phyloP scores from a whole-genome alignment of 2,888 invertebrate species.

The Rhagonycha lutea region DNA sequence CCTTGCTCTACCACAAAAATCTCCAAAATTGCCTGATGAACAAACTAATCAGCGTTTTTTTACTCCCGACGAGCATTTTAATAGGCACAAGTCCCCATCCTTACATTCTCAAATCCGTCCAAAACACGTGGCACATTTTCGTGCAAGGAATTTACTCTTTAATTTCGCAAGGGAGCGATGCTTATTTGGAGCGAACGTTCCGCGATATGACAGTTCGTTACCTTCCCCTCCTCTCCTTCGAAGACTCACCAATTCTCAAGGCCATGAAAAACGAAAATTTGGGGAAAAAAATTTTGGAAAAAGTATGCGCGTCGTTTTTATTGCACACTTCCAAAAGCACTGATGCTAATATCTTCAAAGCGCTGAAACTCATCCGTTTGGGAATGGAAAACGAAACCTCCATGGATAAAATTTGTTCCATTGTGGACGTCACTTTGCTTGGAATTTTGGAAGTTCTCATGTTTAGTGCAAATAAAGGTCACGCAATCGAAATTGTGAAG shows the following conservation, averaged over 20 bases:
- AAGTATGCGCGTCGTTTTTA: slow-evolving; percentile 45
- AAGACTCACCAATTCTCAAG: slow-evolving; percentile 45
- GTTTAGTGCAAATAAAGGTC: slow-evolving; percentile 45
- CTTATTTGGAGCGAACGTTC: slow-evolving; percentile 56
- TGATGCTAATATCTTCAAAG: slow-evolving; percentile 46
- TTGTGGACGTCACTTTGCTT: slow-evolving; percentile 40
- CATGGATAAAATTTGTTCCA: slow-evolving; percentile 15
- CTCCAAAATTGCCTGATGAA: slow-evolving; percentile 57
- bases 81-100: slow-evolving; percentile 54
- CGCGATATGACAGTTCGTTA: slow-evolving; percentile 56
- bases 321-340: slow-evolving; percentile 44
- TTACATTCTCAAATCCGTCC: slow-evolving; percentile 55
- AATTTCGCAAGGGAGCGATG: slow-evolving; percentile 53
- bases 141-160: slow-evolving; percentile 59
- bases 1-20: slow-evolving; percentile 46
- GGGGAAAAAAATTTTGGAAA: slow-evolving; percentile 44
- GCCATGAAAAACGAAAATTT: slow-evolving; percentile 41
- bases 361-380: slow-evolving; percentile 44
- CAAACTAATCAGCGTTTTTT: slow-evolving; percentile 55
- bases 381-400: slow-evolving; percentile 41
- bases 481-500: slow-evolving; percentile 44
- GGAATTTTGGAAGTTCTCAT: slow-evolving; percentile 49
- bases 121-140: slow-evolving; percentile 59
- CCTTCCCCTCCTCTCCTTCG: slow-evolving; percentile 45
- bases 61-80: slow-evolving; percentile 58